Percentiles rank a stretch among this genome's conserved stretches.
phyloP scores from a whole-genome alignment of 2,888 invertebrate genomes.

The Dermolepida albohirtum region DNA sequence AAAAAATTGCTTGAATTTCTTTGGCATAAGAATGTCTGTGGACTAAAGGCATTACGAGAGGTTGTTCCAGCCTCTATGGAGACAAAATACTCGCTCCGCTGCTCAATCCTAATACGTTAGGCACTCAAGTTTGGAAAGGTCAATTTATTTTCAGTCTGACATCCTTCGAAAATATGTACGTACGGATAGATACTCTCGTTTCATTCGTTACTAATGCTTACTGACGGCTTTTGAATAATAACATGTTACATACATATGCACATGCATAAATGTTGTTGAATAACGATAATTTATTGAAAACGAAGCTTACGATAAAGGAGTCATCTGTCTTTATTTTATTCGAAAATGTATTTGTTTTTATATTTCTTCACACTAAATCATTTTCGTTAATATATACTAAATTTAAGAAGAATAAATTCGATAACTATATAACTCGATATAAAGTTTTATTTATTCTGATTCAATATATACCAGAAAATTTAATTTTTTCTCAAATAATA shows the following conservation, averaged over 20 bases:
- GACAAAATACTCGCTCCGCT: slow-evolving; percentile 49
- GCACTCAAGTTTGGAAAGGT: slow-evolving; percentile 51
- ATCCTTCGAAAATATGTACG: slow-evolving; percentile 51
- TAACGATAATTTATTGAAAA: no score
- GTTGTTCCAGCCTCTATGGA: slow-evolving; percentile 38
- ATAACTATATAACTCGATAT: no score
- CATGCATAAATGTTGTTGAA: no score
- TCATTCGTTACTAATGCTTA: slow-evolving; percentile 24
- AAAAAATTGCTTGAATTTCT: slow-evolving; percentile 27
- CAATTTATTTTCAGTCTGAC: slow-evolving; percentile 52
- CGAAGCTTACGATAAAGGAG: no score
- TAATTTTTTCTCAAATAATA: no score
- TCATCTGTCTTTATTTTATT: no score
- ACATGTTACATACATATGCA: slow-evolving; percentile 1
- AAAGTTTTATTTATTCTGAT: no score
- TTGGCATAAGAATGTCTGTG: background rate
- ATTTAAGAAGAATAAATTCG: no score
- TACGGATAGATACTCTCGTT: slow-evolving; percentile 38
- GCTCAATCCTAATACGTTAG: slow-evolving; percentile 49
- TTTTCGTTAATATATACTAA: no score
- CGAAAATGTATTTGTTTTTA: no score
- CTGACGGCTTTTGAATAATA: slow-evolving; percentile 20
- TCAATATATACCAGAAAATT: no score
- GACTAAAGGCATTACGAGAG: slow-evolving; percentile 15
- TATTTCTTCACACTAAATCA: no score